These are phyloP conservation scores for Dysdera silvatica DNA, from an alignment of 1,140 invertebrate species.

Conservation along the genomic window DNA sequence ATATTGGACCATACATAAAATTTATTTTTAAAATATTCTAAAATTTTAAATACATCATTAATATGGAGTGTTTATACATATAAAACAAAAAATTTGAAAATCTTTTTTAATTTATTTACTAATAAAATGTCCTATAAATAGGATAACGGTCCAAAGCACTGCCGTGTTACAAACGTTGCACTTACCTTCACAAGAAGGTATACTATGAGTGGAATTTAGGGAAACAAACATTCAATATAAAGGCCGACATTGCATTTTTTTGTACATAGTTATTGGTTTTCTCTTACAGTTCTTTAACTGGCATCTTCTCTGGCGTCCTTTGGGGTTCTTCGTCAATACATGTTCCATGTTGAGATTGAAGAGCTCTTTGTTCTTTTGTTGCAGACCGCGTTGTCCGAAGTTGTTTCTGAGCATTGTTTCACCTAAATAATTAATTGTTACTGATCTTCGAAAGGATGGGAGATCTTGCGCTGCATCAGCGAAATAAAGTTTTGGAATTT, in stretches of 20 bases:
- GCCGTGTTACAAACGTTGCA: neutral
- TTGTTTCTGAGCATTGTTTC: neutral
- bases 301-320: neutral
- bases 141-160: neutral
- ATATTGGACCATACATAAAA: too few relatives aligned
- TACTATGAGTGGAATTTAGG: neutral
- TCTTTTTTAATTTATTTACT: neutral
- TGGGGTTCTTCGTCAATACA: neutral
- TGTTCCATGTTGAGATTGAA: neutral
- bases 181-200: neutral
- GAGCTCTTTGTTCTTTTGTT: neutral
- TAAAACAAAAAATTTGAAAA: neutral
- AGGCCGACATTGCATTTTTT: too few relatives aligned
- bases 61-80: neutral
- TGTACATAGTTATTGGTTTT: neutral
- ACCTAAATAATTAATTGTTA: neutral
- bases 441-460: neutral
- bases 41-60: neutral
- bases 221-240: neutral
- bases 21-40: too few relatives aligned
- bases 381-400: neutral
- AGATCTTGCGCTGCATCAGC: neutral
- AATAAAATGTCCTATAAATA: neutral
- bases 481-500: neutral
- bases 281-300: neutral